phyloP scores from a whole-genome alignment of 1,140 invertebrate genomes.

The Augochlora pura region DNA sequence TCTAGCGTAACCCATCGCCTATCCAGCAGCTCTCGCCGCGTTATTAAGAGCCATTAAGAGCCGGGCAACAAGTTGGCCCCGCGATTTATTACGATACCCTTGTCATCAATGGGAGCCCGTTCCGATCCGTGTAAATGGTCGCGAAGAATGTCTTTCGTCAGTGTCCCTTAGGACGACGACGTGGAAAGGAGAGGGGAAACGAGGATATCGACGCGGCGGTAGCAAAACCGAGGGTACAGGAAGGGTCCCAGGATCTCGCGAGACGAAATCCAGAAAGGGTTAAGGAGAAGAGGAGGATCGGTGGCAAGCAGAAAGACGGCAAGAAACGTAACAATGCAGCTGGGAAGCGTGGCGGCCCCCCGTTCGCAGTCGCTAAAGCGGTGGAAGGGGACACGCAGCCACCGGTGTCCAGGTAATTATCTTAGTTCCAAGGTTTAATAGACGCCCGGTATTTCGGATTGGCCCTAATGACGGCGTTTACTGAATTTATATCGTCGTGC shows the following conservation, averaged over 20 bases:
- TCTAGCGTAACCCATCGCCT: not conserved
- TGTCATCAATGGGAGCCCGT: conserved; percentile 9
- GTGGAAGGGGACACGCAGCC: conserved; percentile 25
- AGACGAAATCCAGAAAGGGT: conserved; percentile 20
- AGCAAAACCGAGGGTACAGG: not conserved
- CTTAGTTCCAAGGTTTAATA: conserved; percentile 78
- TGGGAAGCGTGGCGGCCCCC: conserved; percentile 24
- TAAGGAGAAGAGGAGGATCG: conserved; percentile 29
- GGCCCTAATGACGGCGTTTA: conserved; percentile 78
- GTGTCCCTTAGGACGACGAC: not conserved
- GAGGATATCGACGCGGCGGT: not conserved
- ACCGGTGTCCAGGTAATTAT: conserved; percentile 76
- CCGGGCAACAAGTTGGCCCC: not conserved
- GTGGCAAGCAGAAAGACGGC: conserved; percentile 36
- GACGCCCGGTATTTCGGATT: conserved; percentile 77
- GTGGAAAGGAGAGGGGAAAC: conserved; percentile 9
- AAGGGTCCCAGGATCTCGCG: not conserved
- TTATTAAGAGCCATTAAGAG: not conserved
- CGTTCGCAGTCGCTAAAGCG: conserved; percentile 24
- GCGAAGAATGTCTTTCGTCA: not conserved
- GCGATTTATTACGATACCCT: conserved; percentile 1
- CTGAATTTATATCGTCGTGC: conserved; percentile 76
- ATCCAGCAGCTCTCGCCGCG: not conserved
- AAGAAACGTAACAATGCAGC: conserved; percentile 71
- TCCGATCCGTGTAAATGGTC: conserved; percentile 18